These are phyloP conservation scores for Rhingia campestris DNA, from an alignment of 2,888 invertebrate species.

Conservation along the genomic window DNA sequence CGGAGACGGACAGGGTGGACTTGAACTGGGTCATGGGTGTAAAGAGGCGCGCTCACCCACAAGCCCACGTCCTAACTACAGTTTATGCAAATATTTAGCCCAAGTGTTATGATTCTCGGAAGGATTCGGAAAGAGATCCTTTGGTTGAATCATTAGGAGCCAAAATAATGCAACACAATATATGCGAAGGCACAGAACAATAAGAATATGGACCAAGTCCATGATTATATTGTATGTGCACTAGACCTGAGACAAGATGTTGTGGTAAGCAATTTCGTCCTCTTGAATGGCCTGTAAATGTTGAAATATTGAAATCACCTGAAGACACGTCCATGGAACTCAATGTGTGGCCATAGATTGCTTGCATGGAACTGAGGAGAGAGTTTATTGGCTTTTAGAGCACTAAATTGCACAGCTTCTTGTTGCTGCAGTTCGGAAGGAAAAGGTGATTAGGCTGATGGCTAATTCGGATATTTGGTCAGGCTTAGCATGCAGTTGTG, in stretches of 20 bases:
- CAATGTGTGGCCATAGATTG: constrained; percentile 33
- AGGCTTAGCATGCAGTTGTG: neutral
- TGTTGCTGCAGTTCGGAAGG: constrained; percentile 16
- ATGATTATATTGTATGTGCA: constrained; percentile 2
- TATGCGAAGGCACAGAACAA: constrained; percentile 58
- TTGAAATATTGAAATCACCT: constrained; percentile 71
- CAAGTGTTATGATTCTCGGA: constrained; percentile 62
- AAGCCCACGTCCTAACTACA: constrained; percentile 21
- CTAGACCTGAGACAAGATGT: constrained; percentile 43
- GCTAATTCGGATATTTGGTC: constrained; percentile 25
- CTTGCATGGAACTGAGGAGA: constrained; percentile 9
- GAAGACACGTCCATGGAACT: constrained; percentile 32
- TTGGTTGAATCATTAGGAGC: constrained; percentile 59
- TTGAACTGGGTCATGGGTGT: constrained; percentile 63
- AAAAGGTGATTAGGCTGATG: constrained; percentile 15
- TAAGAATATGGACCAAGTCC: constrained; percentile 45
- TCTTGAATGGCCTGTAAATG: constrained; percentile 34
- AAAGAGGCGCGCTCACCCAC: constrained; percentile 23
- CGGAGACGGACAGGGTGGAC: constrained; percentile 3
- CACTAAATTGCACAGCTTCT: constrained; percentile 36
- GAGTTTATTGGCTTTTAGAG: constrained; percentile 62
- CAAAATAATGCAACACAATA: constrained; percentile 62
- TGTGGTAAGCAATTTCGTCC: constrained; percentile 57
- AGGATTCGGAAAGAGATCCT: constrained; percentile 31
- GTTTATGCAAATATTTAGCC: constrained; percentile 71